Evolutionary conservation across 2,888 invertebrate species (phyloP).

Genomic region (Acronicta alni): DNA sequence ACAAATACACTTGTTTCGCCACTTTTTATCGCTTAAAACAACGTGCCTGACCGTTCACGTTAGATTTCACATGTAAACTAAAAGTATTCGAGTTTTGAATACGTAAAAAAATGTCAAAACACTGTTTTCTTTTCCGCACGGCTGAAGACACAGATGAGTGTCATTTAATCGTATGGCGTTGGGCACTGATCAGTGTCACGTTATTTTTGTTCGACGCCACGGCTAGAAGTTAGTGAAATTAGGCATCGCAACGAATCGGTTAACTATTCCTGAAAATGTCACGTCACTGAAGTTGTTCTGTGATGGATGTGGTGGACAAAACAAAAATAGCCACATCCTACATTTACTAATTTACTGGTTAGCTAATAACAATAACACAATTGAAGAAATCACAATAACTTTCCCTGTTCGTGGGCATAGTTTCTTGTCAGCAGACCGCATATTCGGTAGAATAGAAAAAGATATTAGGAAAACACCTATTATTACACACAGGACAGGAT

Average conservation of each 20-base stretch:
- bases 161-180: constrained; percentile 48
- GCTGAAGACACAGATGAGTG: constrained; percentile 47
- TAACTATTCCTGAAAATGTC: no score
- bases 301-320: no score
- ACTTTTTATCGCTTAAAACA: constrained; percentile 44
- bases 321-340: no score
- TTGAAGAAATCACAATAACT: no score
- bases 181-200: constrained; percentile 45
- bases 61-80: constrained; percentile 45
- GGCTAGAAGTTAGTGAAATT: constrained; percentile 36
- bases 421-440: no score
- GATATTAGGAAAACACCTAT: no score
- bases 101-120: constrained; percentile 38
- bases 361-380: no score
- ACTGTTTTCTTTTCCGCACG: constrained; percentile 46
- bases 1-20: constrained; percentile 47
- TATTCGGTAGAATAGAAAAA: no score
- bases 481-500: no score
- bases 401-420: no score
- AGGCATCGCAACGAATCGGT: constrained; percentile 37
- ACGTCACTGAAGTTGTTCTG: no score
- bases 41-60: constrained; percentile 41
- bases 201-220: constrained; percentile 42
- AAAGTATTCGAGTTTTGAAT: constrained; percentile 33
- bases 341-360: no score